Evolutionary conservation across 2,797 vertebrate genomes (phyloP).

Genomic region (Hemibagrus guttatus): DNA sequence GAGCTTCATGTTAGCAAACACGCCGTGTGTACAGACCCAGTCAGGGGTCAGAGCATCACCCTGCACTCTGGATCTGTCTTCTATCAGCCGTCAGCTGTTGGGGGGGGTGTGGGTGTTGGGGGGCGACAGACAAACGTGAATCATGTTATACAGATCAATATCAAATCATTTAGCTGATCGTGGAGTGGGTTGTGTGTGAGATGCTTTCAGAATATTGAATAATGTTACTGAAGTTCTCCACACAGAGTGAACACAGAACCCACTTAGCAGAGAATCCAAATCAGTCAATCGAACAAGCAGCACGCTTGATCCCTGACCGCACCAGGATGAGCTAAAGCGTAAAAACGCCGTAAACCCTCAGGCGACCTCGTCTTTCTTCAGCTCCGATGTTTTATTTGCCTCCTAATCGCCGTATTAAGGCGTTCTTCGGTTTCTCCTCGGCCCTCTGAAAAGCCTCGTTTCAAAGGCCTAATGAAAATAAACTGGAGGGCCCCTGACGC

Average conservation of each 20-base stretch:
- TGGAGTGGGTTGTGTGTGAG: not conserved
- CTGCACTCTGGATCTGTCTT: conserved; percentile 9
- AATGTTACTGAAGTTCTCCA: not conserved
- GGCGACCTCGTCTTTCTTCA: conserved; percentile 64
- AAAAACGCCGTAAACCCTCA: conserved; percentile 65
- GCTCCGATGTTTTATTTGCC: conserved; percentile 70
- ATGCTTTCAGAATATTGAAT: conserved; percentile 1
- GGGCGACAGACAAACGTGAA: not conserved
- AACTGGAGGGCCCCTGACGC: conserved; percentile 68
- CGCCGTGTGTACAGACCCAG: not conserved
- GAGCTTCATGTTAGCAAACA: conserved; percentile 32
- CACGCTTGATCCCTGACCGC: conserved; percentile 34
- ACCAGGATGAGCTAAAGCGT: conserved; percentile 40
- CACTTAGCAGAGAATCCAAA: conserved; percentile 3
- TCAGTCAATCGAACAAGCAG: conserved; percentile 1
- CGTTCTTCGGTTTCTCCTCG: conserved; percentile 64
- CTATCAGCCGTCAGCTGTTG: not conserved
- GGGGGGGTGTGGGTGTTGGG: not conserved
- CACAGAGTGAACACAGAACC: not conserved
- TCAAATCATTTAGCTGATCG: not conserved
- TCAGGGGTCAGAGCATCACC: conserved; percentile 19
- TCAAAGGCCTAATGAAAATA: conserved; percentile 79
- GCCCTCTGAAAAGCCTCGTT: conserved; percentile 67
- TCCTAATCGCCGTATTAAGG: conserved; percentile 72
- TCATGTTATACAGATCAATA: conserved; percentile 3